Percentiles rank a stretch among this genome's conserved stretches.
Conservation (phyloP, 2,797 vertebrate species). For the Neosalanx taihuensis region DNA sequence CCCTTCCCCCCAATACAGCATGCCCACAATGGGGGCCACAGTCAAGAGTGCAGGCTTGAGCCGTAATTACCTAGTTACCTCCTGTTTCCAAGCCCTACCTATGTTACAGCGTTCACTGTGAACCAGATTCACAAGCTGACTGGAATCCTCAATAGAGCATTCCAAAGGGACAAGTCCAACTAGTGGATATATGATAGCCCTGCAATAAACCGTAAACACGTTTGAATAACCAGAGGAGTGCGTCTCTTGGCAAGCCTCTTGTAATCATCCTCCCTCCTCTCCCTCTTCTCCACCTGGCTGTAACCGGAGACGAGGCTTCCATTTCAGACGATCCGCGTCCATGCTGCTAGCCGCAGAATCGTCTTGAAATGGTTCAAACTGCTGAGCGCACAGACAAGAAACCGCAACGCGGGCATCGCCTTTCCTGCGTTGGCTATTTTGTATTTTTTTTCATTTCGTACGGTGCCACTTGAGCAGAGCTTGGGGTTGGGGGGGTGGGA, state of each 20-base stretch:
- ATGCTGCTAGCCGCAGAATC: background rate
- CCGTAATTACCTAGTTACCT: slow-evolving; percentile 39
- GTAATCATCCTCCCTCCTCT: background rate
- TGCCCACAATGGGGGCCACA: slow-evolving; percentile 61
- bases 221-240: slow-evolving; percentile 6
- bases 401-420: too few species aligned
- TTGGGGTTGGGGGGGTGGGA: slow-evolving; percentile 8
- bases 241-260: slow-evolving; percentile 6
- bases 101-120: slow-evolving; percentile 45
- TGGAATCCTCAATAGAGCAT: slow-evolving; percentile 17
- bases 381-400: too few species aligned
- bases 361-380: background rate
- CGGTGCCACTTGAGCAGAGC: background rate
- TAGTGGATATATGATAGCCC: background rate
- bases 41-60: slow-evolving; percentile 44
- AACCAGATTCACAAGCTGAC: slow-evolving; percentile 31
- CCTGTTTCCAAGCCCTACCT: slow-evolving; percentile 27
- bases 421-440: background rate
- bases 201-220: background rate
- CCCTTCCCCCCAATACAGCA: slow-evolving; percentile 41
- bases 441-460: background rate
- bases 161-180: background rate
- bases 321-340: background rate
- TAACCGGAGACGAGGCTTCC: background rate
- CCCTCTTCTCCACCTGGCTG: background rate